Conservation (phyloP, 2,888 invertebrate genomes). For the Drosophila monieri region DNA sequence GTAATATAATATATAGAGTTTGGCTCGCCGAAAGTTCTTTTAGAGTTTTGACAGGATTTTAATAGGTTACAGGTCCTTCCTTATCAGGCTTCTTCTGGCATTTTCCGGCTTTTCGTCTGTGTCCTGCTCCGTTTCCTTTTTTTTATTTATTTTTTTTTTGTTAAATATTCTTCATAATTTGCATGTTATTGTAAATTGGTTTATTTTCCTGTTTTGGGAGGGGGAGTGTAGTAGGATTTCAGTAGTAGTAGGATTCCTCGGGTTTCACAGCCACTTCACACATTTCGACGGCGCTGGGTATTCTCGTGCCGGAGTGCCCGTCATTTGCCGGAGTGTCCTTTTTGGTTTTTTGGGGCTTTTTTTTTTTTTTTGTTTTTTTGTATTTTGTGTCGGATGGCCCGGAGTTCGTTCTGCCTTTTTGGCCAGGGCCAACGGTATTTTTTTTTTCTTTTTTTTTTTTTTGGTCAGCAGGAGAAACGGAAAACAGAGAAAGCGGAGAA, state of each 20-base stretch:
- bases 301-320: slow-evolving; percentile 49
- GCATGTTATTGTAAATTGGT: slow-evolving; percentile 38
- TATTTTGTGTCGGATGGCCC: slow-evolving; percentile 18
- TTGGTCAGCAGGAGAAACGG: slow-evolving; percentile 54
- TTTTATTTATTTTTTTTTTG: not conserved
- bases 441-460: slow-evolving; percentile 42
- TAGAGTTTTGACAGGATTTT: slow-evolving; percentile 52
- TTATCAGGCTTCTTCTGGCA: slow-evolving; percentile 60
- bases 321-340: slow-evolving; percentile 45
- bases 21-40: slow-evolving; percentile 73
- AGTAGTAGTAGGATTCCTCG: slow-evolving; percentile 65
- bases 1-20: slow-evolving; percentile 38
- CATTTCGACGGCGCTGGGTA: slow-evolving; percentile 62
- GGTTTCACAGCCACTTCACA: slow-evolving; percentile 76
- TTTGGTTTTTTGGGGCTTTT: slow-evolving; percentile 16
- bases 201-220: slow-evolving; percentile 4
- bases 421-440: slow-evolving; percentile 22
- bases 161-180: slow-evolving; percentile 36
- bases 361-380: slow-evolving; percentile 1
- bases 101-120: slow-evolving; percentile 39
- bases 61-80: slow-evolving; percentile 44
- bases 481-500: slow-evolving; percentile 6
- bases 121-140: slow-evolving; percentile 7
- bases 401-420: slow-evolving; percentile 28
- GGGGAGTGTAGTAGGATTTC: slow-evolving; percentile 2